phyloP scores from a whole-genome alignment of 2,113 vertebrate genomes.

The Myotis lucifugus region DNA sequence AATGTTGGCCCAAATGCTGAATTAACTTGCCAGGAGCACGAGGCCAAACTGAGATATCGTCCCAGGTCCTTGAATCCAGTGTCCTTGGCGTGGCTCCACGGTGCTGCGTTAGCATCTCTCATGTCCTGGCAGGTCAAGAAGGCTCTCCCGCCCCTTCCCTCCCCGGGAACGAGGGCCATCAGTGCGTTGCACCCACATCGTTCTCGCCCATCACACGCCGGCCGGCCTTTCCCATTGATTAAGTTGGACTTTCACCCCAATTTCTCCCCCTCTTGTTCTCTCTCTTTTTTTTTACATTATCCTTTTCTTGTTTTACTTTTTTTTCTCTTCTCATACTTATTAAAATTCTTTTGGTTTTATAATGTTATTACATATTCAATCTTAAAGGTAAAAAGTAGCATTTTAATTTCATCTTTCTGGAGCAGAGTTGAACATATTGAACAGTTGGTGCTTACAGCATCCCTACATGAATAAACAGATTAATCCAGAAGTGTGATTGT shows the following conservation, averaged over 20 bases:
- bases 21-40: not conserved
- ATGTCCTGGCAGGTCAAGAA: not conserved
- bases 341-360: slow-evolving; percentile 7
- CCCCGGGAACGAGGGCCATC: not conserved
- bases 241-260: not conserved
- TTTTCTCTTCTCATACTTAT: not conserved
- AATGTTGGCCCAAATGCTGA: not conserved
- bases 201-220: not conserved
- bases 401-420: slow-evolving; percentile 44
- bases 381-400: not conserved
- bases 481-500: slow-evolving; percentile 60
- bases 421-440: slow-evolving; percentile 21
- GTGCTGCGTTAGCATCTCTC: accelerated
- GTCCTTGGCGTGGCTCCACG: not conserved
- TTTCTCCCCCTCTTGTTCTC: not conserved
- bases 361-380: not conserved
- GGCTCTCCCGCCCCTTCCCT: not conserved
- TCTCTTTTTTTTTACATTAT: not conserved
- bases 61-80: not conserved
- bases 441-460: not conserved
- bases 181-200: accelerated
- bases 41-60: not conserved
- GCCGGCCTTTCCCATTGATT: not conserved
- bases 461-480: slow-evolving; percentile 22
- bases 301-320: not conserved